Evolutionary conservation across 2,888 invertebrate species (phyloP).

Genomic region (Oxycera nigricornis): DNA sequence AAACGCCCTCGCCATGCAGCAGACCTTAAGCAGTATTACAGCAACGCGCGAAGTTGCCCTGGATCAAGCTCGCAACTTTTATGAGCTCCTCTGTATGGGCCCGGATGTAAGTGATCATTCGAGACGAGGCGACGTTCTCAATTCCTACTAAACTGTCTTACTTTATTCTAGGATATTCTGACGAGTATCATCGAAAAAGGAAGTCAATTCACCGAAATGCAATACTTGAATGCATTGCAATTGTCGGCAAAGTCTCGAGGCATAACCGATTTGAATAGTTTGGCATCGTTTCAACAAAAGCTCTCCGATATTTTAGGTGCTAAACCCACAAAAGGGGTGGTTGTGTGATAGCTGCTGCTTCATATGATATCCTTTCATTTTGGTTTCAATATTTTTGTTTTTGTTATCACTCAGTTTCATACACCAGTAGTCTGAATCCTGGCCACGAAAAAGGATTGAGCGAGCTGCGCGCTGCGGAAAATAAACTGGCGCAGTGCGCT

Average conservation of each 20-base stretch:
- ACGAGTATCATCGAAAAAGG: slow-evolving; percentile 85
- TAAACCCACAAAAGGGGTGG: slow-evolving; percentile 75
- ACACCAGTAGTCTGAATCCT: slow-evolving; percentile 73
- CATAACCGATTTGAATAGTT: slow-evolving; percentile 64
- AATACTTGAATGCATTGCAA: slow-evolving; percentile 86
- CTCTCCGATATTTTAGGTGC: slow-evolving; percentile 82
- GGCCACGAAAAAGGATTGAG: slow-evolving; percentile 63
- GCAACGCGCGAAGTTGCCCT: slow-evolving; percentile 82
- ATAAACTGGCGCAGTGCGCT: slow-evolving; percentile 57
- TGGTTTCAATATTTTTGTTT: background rate
- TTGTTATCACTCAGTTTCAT: no score
- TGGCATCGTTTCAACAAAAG: slow-evolving; percentile 76
- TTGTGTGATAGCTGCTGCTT: slow-evolving; percentile 65
- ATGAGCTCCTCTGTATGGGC: slow-evolving; percentile 81
- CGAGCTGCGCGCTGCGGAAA: slow-evolving; percentile 57
- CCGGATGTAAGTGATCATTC: slow-evolving; percentile 72
- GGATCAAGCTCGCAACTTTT: slow-evolving; percentile 88
- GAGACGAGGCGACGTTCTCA: background rate
- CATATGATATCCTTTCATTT: background rate
- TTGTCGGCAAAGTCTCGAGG: slow-evolving; percentile 72
- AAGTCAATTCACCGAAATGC: slow-evolving; percentile 84
- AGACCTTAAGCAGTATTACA: slow-evolving; percentile 84
- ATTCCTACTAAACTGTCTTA: background rate
- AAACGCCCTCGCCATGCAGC: slow-evolving; percentile 84
- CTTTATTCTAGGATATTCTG: slow-evolving; percentile 75